These are phyloP conservation scores for Isichthys henryi DNA, from an alignment of 2,113 vertebrate species.

Conservation along the genomic window DNA sequence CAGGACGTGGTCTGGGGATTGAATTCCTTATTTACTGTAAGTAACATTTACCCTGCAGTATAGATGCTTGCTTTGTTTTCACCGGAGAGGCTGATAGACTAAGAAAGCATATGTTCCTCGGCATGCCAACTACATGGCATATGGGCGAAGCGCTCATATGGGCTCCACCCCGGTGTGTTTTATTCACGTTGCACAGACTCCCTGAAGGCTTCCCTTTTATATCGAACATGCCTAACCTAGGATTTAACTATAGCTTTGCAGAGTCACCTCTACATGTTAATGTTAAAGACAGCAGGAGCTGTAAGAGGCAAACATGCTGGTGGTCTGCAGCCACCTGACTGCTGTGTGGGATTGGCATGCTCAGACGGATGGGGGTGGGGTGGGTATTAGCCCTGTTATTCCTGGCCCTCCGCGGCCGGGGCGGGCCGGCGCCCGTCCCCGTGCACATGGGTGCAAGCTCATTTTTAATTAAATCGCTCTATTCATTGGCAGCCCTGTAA, in stretches of 20 bases:
- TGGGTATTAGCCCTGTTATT: not conserved
- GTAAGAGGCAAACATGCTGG: not conserved
- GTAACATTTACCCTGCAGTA: conserved; percentile 40
- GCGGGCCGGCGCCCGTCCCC: too few relatives aligned
- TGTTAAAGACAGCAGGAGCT: not conserved
- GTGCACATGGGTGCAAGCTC: not conserved
- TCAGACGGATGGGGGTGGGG: not conserved
- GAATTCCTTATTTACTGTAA: conserved; percentile 98
- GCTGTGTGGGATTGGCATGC: not conserved
- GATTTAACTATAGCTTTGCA: not conserved
- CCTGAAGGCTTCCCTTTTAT: not conserved
- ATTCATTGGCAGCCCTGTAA: conserved; percentile 36
- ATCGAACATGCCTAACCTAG: not conserved
- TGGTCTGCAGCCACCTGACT: not conserved
- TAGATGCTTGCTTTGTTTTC: not conserved
- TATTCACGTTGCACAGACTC: not conserved
- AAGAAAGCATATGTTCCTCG: not conserved
- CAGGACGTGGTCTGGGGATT: conserved; percentile 98
- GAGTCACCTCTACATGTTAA: not conserved
- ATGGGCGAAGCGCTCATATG: not conserved
- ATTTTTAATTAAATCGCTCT: conserved; percentile 51
- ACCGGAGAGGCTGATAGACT: not conserved
- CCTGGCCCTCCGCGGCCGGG: too few relatives aligned
- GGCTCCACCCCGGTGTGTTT: not conserved
- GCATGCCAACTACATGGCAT: not conserved